phyloP scores from a whole-genome alignment of 1,140 invertebrate species.

The Aethina tumida region DNA sequence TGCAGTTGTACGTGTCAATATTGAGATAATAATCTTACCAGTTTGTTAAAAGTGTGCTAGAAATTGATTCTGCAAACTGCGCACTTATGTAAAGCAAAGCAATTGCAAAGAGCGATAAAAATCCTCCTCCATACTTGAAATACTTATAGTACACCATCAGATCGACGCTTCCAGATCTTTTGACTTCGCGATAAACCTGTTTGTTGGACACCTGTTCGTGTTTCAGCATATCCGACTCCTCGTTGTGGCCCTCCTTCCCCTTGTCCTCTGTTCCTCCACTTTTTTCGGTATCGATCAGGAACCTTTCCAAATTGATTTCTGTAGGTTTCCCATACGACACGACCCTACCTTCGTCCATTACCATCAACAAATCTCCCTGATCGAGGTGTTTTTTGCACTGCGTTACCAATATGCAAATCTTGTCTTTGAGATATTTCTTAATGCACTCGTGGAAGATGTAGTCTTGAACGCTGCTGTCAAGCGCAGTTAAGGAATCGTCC shows the following conservation, averaged over 20 bases:
- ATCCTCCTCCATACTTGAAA: slow-evolving; percentile 6
- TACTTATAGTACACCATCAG: slow-evolving; percentile 6
- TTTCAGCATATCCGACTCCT: slow-evolving; percentile 1
- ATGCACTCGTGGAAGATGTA: slow-evolving; percentile 70
- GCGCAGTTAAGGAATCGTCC: slow-evolving; percentile 75
- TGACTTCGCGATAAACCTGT: slow-evolving; percentile 6
- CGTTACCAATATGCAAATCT: slow-evolving; percentile 65
- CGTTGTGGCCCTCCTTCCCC: neutral
- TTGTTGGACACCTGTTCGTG: neutral
- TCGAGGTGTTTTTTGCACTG: slow-evolving; percentile 78
- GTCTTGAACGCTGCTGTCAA: slow-evolving; percentile 68
- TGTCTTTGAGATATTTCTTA: slow-evolving; percentile 53
- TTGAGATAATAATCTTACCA: slow-evolving; percentile 10
- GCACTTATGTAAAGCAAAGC: neutral
- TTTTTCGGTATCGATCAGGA: slow-evolving; percentile 28
- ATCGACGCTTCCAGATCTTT: slow-evolving; percentile 3
- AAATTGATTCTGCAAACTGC: neutral
- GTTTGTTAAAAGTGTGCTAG: slow-evolving; percentile 1
- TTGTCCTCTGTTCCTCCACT: neutral
- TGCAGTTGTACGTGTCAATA: no score
- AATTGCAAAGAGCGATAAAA: neutral
- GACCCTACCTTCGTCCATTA: slow-evolving; percentile 31
- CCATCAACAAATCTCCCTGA: slow-evolving; percentile 59
- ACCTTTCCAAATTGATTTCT: slow-evolving; percentile 30
- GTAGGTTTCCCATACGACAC: slow-evolving; percentile 8